Evolutionary conservation across 2,113 vertebrate genomes (phyloP).

Genomic region (Alaudala cheleensis): DNA sequence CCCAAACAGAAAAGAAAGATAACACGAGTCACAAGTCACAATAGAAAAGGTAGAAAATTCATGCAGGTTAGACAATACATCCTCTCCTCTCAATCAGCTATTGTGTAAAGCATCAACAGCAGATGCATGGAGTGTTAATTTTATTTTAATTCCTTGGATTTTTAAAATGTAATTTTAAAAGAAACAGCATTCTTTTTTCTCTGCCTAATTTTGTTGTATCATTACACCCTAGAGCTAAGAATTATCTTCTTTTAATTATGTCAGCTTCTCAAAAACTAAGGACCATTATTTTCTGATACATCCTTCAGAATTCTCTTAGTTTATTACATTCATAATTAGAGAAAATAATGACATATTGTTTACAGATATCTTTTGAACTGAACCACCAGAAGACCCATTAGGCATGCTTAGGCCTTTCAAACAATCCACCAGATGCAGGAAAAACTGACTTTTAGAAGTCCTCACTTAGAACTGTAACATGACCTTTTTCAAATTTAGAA

Average conservation of each 20-base stretch:
- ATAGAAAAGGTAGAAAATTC: background rate
- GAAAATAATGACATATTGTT: background rate
- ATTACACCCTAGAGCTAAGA: background rate
- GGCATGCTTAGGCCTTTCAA: background rate
- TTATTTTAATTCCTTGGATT: background rate
- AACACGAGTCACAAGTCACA: background rate
- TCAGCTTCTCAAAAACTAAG: background rate
- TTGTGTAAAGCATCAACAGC: background rate
- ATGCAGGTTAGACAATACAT: background rate
- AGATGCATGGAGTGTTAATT: background rate
- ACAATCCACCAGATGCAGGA: background rate
- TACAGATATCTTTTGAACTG: background rate
- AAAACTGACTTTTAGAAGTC: background rate
- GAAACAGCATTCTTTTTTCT: too few relatives aligned
- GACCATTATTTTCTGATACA: background rate
- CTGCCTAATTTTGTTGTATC: background rate
- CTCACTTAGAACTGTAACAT: background rate
- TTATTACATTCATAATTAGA: conserved; percentile 5
- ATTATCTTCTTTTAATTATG: background rate
- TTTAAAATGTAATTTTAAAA: background rate
- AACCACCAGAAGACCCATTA: background rate
- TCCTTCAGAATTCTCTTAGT: background rate
- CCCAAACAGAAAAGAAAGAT: background rate
- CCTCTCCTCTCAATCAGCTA: background rate
- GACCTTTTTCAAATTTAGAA: background rate